Conservation (phyloP, 2,113 vertebrate genomes). For the Heliornis fulica region DNA sequence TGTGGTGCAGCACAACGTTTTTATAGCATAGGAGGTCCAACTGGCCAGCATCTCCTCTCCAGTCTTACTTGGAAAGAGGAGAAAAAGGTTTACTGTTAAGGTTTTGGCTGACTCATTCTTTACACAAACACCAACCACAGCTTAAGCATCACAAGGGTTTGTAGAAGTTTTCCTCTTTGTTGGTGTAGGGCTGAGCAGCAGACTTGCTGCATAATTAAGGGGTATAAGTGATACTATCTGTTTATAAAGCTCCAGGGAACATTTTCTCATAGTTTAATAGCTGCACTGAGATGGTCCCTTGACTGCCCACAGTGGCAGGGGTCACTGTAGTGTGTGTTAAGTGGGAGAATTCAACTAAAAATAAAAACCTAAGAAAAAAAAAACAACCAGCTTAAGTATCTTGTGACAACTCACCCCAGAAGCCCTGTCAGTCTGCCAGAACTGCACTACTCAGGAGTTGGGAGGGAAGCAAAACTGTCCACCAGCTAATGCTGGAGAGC, state of each 20-base stretch:
- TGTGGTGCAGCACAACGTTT: not conserved
- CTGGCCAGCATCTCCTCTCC: not conserved
- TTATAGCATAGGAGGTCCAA: not conserved
- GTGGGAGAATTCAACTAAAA: not conserved
- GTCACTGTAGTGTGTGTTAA: not conserved
- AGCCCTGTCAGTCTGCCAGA: conserved; percentile 20
- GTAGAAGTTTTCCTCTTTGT: not conserved
- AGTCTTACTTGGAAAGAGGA: not conserved
- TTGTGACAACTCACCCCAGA: conserved; percentile 19
- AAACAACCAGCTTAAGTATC: not conserved
- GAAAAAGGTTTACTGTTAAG: not conserved
- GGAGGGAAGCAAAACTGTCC: not conserved
- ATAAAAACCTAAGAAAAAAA: not conserved
- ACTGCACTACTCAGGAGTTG: not conserved
- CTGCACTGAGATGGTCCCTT: not conserved
- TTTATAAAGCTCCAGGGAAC: not conserved
- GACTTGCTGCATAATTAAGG: not conserved
- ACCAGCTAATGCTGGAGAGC: not conserved
- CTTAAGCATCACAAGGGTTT: not conserved
- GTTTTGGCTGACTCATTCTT: not conserved
- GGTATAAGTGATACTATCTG: not conserved
- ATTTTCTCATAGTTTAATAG: not conserved
- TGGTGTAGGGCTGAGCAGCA: not conserved
- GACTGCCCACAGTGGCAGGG: not conserved
- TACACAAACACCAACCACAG: not conserved